Evolutionary conservation across 2,888 invertebrate species (phyloP).

Genomic region (Apamea crenata): DNA sequence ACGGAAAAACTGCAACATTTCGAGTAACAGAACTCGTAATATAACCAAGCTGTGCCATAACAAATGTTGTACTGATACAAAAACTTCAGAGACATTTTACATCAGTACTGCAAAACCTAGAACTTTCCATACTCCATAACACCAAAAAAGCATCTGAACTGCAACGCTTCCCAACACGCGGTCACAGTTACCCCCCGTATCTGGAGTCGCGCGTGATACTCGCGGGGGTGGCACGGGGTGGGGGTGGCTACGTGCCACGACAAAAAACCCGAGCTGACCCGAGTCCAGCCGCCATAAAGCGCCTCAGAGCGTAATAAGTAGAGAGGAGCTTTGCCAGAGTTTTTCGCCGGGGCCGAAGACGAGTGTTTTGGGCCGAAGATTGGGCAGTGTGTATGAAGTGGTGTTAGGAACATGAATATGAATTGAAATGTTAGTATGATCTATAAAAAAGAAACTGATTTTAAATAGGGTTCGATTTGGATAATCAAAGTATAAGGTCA

Average conservation of each 20-base stretch:
- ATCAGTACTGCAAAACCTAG: not conserved
- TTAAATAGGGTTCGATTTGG: not conserved
- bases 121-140: slow-evolving; percentile 25
- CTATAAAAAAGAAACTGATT: not conserved
- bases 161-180: slow-evolving; percentile 63
- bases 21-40: not conserved
- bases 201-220: slow-evolving; percentile 79
- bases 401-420: not conserved
- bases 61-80: not conserved
- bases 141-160: slow-evolving; percentile 38
- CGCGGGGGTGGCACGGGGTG: slow-evolving; percentile 73
- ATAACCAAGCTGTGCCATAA: not conserved
- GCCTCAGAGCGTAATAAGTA: slow-evolving; percentile 82
- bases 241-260: slow-evolving; percentile 83
- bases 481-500: too few relatives aligned
- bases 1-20: slow-evolving; percentile 6
- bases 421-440: not conserved
- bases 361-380: slow-evolving; percentile 28
- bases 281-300: slow-evolving; percentile 85
- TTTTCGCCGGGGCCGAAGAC: slow-evolving; percentile 52
- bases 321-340: slow-evolving; percentile 48
- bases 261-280: slow-evolving; percentile 87
- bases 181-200: slow-evolving; percentile 75
- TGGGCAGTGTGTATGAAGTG: not conserved
- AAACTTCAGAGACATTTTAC: not conserved